Percentiles rank a stretch among this genome's conserved stretches.
These are phyloP conservation scores for Pilophorus perplexus DNA, from an alignment of 2,888 invertebrate genomes.

Conservation along the genomic window DNA sequence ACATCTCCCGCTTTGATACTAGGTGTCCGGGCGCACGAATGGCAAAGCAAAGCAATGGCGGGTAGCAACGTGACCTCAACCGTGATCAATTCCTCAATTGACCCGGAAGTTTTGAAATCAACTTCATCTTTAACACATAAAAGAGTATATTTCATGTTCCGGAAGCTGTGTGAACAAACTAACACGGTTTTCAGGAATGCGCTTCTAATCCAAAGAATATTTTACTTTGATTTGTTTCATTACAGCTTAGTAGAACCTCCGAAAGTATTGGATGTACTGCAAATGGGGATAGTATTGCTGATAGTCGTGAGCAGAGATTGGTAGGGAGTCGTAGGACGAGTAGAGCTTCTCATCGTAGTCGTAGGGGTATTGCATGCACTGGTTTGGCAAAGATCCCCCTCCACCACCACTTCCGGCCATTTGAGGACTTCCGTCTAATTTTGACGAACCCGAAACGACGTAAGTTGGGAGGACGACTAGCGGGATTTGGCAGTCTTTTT, in stretches of 20 bases:
- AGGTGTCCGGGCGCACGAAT: too few relatives aligned
- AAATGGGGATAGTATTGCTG: slow-evolving; percentile 31
- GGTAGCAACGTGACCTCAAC: too few relatives aligned
- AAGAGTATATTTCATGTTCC: too few relatives aligned
- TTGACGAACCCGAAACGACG: not conserved
- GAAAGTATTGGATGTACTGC: slow-evolving; percentile 37
- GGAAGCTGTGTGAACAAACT: too few relatives aligned
- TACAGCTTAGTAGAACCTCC: slow-evolving; percentile 19
- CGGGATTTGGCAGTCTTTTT: not conserved
- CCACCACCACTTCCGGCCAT: not conserved
- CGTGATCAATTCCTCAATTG: too few relatives aligned
- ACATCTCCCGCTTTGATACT: too few relatives aligned
- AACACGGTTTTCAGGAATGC: too few relatives aligned
- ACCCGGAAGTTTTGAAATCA: too few relatives aligned
- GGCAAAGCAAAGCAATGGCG: too few relatives aligned
- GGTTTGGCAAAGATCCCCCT: slow-evolving; percentile 3
- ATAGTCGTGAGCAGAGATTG: slow-evolving; percentile 18
- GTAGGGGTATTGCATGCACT: slow-evolving; percentile 3
- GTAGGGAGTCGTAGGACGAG: slow-evolving; percentile 7
- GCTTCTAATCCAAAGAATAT: not conserved
- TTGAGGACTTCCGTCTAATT: not conserved
- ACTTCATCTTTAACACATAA: too few relatives aligned
- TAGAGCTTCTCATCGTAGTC: slow-evolving; percentile 19
- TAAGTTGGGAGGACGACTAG: slow-evolving; percentile 14
- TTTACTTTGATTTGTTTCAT: not conserved